A percentile compares a stretch with the other conserved stretches of the same genome.
These are phyloP conservation scores for Mnemiopsis leidyi DNA, from an alignment of 37 sponge, comb jelly and placozoan genomes.

Conservation along the genomic window DNA sequence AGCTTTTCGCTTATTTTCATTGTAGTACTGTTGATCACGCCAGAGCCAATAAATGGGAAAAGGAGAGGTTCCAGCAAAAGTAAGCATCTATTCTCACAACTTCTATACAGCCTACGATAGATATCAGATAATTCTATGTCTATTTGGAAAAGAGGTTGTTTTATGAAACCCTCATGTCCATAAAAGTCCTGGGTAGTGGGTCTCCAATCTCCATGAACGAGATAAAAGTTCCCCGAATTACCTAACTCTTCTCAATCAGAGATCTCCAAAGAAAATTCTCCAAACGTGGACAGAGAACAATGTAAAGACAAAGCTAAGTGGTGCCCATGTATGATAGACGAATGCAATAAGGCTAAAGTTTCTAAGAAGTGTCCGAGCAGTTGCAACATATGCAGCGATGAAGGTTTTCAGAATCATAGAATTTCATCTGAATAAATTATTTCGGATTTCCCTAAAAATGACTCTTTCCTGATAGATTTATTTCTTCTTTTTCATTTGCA, in stretches of 20 bases:
- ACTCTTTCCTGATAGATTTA: background rate
- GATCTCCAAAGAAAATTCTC: background rate
- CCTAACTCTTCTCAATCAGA: too few species aligned
- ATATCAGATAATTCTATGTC: too few species aligned
- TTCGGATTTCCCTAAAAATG: background rate
- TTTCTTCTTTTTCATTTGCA: background rate
- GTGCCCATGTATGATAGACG: constrained; percentile 15
- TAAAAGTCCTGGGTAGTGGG: too few species aligned
- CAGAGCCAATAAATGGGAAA: background rate
- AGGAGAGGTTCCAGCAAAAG: too few species aligned
- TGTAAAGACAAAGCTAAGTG: background rate
- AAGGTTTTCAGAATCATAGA: background rate
- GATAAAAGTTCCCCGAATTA: too few species aligned
- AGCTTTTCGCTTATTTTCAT: background rate
- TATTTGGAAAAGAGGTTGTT: too few species aligned
- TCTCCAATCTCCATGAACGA: too few species aligned
- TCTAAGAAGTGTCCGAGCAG: background rate
- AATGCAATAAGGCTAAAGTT: background rate
- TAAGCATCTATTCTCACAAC: too few species aligned
- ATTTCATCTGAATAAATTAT: background rate
- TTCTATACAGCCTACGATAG: too few species aligned
- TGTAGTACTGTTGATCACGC: background rate
- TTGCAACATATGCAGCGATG: background rate
- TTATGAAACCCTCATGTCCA: too few species aligned
- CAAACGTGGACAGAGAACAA: background rate